Evolutionary conservation across 1,140 invertebrate species (phyloP).

Genomic region (Lasioglossum albipes): DNA sequence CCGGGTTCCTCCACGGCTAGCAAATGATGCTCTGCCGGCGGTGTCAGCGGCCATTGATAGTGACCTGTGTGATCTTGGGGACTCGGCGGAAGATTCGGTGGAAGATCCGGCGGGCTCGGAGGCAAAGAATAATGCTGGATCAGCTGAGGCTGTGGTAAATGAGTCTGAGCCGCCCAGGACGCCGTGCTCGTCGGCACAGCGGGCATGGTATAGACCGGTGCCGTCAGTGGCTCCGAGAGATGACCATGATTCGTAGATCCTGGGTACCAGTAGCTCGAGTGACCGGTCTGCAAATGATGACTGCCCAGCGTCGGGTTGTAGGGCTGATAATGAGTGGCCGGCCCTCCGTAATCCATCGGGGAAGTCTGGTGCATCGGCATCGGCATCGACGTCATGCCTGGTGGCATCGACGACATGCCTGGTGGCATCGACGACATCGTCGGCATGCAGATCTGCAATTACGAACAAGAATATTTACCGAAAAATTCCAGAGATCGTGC

Average conservation of each 20-base stretch:
- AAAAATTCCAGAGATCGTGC: too few species aligned
- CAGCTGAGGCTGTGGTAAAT: constrained; percentile 50
- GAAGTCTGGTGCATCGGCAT: constrained; percentile 65
- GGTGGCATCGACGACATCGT: constrained; percentile 67
- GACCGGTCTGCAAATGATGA: constrained; percentile 47
- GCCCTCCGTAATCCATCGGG: constrained; percentile 65
- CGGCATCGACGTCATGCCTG: constrained; percentile 68
- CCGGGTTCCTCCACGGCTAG: constrained; percentile 18
- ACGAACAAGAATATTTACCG: neutral
- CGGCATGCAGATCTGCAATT: constrained; percentile 68
- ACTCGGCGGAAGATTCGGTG: constrained; percentile 42
- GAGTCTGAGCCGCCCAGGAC: constrained; percentile 60
- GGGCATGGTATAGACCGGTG: constrained; percentile 63
- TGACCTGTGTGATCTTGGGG: constrained; percentile 53
- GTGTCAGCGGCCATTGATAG: constrained; percentile 67
- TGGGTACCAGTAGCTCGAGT: constrained; percentile 65
- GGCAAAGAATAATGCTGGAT: constrained; percentile 68
- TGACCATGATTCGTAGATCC: constrained; percentile 51
- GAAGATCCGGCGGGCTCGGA: constrained; percentile 60
- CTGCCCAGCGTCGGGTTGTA: constrained; percentile 54
- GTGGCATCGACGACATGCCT: constrained; percentile 66
- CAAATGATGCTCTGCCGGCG: constrained; percentile 43
- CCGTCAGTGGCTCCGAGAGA: constrained; percentile 59
- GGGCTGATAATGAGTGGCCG: constrained; percentile 60
- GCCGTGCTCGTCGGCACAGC: constrained; percentile 41